Conservation (phyloP, 2,797 vertebrate genomes). For the Naso thynnoides region DNA sequence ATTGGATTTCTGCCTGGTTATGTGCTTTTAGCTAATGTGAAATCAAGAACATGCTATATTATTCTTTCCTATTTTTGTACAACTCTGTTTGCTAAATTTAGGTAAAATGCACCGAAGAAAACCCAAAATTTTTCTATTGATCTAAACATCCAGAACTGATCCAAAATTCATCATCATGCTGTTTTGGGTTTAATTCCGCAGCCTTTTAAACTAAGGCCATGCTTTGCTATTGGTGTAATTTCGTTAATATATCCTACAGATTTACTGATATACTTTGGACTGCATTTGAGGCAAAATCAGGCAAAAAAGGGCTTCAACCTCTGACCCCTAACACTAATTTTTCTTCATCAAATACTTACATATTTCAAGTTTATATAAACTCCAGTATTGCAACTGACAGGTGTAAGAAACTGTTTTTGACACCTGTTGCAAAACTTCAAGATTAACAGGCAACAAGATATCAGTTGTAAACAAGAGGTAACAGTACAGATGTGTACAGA, state of each 20-base stretch:
- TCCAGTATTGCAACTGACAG: constrained; percentile 20
- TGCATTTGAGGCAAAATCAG: constrained; percentile 16
- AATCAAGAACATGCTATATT: not conserved
- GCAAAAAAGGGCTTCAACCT: constrained; percentile 6
- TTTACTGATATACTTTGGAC: constrained; percentile 1
- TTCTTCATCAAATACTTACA: constrained; percentile 15
- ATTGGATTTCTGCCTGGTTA: constrained; percentile 18
- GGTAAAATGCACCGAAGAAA: constrained; percentile 4
- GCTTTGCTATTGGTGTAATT: not conserved
- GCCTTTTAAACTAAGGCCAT: not conserved
- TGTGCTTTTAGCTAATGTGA: constrained; percentile 2
- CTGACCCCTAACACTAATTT: constrained; percentile 8
- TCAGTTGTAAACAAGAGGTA: constrained; percentile 56
- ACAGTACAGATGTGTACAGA: constrained; percentile 47
- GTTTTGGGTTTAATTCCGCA: not conserved
- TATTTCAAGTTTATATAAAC: constrained; percentile 15
- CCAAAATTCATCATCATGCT: not conserved
- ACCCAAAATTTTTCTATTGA: not conserved
- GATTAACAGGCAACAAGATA: constrained; percentile 54
- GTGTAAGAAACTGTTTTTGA: not conserved
- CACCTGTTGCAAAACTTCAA: constrained; percentile 24
- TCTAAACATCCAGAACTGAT: constrained; percentile 12
- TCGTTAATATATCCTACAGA: not conserved
- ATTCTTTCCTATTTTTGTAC: no score
- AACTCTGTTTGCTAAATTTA: not conserved